These are phyloP conservation scores for Boloria euphrosyne DNA, from an alignment of 2,888 invertebrate species.

Conservation along the genomic window DNA sequence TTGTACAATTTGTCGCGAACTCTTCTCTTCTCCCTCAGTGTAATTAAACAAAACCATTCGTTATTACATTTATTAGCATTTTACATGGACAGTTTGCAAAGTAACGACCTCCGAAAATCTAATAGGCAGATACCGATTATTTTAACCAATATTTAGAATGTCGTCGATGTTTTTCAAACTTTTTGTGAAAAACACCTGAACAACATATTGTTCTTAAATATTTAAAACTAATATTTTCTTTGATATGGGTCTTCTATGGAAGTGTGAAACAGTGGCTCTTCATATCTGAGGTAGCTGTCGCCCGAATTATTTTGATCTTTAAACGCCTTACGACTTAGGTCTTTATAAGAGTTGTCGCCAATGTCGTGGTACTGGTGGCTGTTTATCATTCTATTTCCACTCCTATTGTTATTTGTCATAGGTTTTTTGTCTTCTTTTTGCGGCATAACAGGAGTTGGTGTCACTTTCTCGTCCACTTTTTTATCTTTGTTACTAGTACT, in stretches of 20 bases:
- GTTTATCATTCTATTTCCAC: slow-evolving; percentile 62
- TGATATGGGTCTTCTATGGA: slow-evolving; percentile 72
- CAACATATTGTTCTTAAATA: slow-evolving; percentile 17
- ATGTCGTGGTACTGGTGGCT: slow-evolving; percentile 75
- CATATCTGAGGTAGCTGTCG: slow-evolving; percentile 68
- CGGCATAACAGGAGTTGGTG: slow-evolving; percentile 71
- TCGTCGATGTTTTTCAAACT: slow-evolving; percentile 31
- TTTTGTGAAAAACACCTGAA: slow-evolving; percentile 29
- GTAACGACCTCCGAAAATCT: neutral
- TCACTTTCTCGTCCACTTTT: slow-evolving; percentile 72
- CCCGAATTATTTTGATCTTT: slow-evolving; percentile 66
- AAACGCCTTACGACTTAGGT: slow-evolving; percentile 62
- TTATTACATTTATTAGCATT: slow-evolving; percentile 75
- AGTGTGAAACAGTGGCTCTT: slow-evolving; percentile 72
- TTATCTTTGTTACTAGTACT: slow-evolving; percentile 69
- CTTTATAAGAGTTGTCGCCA: slow-evolving; percentile 59
- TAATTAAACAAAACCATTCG: slow-evolving; percentile 53
- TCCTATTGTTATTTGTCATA: slow-evolving; percentile 44
- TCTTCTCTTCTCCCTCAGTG: slow-evolving; percentile 48
- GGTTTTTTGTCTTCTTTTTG: slow-evolving; percentile 65
- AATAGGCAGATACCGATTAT: slow-evolving; percentile 17
- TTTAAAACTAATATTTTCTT: slow-evolving; percentile 63
- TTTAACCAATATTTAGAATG: slow-evolving; percentile 15
- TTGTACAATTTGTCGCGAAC: slow-evolving; percentile 78
- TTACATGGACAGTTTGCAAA: slow-evolving; percentile 55